phyloP scores from a whole-genome alignment of 2,113 vertebrate genomes.

The Brienomyrus brachyistius region DNA sequence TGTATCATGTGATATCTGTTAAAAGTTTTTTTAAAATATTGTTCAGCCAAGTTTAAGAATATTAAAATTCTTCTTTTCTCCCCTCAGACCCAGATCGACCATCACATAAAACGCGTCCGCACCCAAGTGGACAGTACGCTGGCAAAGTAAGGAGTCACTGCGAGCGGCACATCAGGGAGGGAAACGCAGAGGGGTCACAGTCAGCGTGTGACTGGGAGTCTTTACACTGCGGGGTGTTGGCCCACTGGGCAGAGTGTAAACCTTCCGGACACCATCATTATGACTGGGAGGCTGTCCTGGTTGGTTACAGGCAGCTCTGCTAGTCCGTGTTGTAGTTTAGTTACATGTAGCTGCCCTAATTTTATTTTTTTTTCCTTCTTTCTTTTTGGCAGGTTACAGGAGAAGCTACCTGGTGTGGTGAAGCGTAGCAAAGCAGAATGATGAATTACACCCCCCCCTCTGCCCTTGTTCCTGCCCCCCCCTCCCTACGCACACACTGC shows the following conservation, averaged over 20 bases:
- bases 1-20: background rate
- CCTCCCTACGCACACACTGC: background rate
- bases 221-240: background rate
- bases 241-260: background rate
- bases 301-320: background rate
- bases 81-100: constrained; percentile 60
- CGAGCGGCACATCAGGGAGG: no score
- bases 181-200: background rate
- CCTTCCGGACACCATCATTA: background rate
- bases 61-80: background rate
- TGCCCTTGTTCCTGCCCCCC: no score
- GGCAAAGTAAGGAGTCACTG: constrained; percentile 55
- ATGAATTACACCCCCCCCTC: background rate
- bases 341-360: background rate
- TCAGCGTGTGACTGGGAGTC: background rate
- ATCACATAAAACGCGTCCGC: constrained; percentile 54
- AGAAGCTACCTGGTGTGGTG: constrained; percentile 53
- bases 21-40: no score
- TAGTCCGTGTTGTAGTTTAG: background rate
- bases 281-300: background rate
- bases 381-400: constrained; percentile 49
- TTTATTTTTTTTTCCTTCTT: background rate
- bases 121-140: constrained; percentile 50
- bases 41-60: background rate
- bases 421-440: constrained; percentile 54